A percentile compares a stretch with the other conserved stretches of the same genome.
Evolutionary conservation across 2,797 vertebrate species (phyloP).

Genomic region (Neosalanx taihuensis): DNA sequence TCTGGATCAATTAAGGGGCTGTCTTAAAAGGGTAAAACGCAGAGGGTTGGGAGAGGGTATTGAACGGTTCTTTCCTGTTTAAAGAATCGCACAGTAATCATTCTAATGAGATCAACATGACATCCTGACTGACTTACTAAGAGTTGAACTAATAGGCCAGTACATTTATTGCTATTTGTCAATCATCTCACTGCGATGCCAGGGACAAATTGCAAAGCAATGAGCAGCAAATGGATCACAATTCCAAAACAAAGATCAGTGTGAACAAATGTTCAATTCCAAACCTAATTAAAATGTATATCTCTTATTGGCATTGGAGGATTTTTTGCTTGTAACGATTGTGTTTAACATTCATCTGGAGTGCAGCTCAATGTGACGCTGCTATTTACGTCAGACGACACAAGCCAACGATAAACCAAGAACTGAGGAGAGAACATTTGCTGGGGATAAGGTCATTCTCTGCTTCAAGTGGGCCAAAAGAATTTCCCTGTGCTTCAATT

Average conservation of each 20-base stretch:
- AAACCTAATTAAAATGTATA: constrained; percentile 20
- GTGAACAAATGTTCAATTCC: neutral
- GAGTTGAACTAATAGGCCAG: too few relatives aligned
- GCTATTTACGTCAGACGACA: constrained; percentile 34
- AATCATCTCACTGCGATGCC: neutral
- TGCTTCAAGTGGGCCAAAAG: constrained; percentile 46
- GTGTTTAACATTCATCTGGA: constrained; percentile 30
- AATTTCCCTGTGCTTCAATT: constrained; percentile 49
- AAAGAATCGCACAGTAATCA: neutral
- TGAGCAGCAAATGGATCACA: neutral
- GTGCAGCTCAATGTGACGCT: constrained; percentile 25
- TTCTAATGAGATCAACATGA: neutral
- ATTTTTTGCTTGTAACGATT: neutral
- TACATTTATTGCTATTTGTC: neutral
- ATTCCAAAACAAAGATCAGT: neutral
- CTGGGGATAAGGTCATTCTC: constrained; percentile 39
- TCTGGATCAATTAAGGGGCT: constrained; percentile 12
- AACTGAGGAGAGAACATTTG: constrained; percentile 24
- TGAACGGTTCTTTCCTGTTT: neutral
- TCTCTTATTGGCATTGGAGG: neutral
- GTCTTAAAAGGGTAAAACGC: neutral
- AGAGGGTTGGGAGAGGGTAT: neutral
- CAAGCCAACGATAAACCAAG: constrained; percentile 24
- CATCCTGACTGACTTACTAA: neutral
- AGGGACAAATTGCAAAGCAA: neutral